These are phyloP conservation scores for Sylvietta virens DNA, from an alignment of 2,113 vertebrate genomes.

Conservation along the genomic window DNA sequence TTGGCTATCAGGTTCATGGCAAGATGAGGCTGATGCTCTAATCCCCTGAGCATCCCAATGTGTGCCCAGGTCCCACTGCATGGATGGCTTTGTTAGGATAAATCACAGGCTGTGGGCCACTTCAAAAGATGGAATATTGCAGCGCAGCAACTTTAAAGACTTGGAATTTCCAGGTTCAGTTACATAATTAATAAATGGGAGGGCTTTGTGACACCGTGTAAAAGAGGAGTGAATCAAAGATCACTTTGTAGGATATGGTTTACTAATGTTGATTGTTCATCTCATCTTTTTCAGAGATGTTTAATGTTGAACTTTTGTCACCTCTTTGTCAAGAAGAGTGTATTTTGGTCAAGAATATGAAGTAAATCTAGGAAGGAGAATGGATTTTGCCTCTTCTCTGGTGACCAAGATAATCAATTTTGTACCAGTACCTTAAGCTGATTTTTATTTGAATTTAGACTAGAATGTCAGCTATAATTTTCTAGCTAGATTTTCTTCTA, in stretches of 20 bases:
- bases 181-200: background rate
- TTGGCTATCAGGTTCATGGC: background rate
- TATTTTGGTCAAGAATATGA: background rate
- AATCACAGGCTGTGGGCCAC: background rate
- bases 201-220: background rate
- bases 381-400: background rate
- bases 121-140: background rate
- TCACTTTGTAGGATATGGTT: background rate
- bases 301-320: background rate
- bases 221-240: background rate
- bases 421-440: background rate
- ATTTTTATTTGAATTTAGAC: background rate
- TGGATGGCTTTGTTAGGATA: background rate
- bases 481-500: background rate
- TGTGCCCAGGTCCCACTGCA: background rate
- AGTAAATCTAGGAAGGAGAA: background rate
- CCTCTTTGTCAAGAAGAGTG: background rate
- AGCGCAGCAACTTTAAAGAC: background rate
- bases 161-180: background rate
- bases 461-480: background rate
- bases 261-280: background rate
- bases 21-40: background rate
- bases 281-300: background rate
- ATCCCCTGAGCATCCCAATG: rapidly evolving
- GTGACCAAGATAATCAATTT: background rate